phyloP scores from a whole-genome alignment of 2,888 invertebrate genomes.

The Dolichomitus sp. region DNA sequence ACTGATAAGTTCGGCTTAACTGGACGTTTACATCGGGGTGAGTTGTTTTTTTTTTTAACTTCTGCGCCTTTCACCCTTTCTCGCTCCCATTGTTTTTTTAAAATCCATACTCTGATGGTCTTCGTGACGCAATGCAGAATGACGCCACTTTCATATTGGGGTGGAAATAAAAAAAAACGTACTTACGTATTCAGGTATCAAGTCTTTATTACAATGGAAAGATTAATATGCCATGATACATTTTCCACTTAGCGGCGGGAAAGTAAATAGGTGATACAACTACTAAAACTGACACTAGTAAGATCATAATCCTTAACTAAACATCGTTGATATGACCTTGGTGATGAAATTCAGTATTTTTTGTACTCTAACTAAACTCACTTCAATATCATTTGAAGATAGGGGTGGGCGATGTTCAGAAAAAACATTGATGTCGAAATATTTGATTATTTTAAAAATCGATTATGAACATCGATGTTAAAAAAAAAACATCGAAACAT shows the following conservation, averaged over 20 bases:
- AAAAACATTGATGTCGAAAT: too few species aligned
- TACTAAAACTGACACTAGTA: background rate
- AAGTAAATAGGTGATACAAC: background rate
- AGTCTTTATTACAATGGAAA: background rate
- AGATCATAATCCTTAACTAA: background rate
- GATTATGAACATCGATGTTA: too few species aligned
- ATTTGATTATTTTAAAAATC: too few species aligned
- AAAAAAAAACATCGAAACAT: too few species aligned
- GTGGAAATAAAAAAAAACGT: background rate
- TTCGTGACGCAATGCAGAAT: background rate
- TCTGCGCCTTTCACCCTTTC: background rate
- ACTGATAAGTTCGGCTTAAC: conserved; percentile 77
- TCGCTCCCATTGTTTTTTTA: conserved; percentile 10
- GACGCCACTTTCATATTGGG: background rate
- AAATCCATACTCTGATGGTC: conserved; percentile 15
- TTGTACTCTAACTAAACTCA: background rate
- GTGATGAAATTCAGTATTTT: background rate
- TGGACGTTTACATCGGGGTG: conserved; percentile 68
- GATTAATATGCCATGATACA: background rate
- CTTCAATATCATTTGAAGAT: background rate
- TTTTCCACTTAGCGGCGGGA: background rate
- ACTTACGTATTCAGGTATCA: background rate
- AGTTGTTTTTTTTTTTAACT: conserved; percentile 62
- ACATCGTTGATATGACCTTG: background rate
- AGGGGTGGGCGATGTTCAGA: too few species aligned